phyloP scores from a whole-genome alignment of 2,113 vertebrate genomes.

The Perca flavescens region DNA sequence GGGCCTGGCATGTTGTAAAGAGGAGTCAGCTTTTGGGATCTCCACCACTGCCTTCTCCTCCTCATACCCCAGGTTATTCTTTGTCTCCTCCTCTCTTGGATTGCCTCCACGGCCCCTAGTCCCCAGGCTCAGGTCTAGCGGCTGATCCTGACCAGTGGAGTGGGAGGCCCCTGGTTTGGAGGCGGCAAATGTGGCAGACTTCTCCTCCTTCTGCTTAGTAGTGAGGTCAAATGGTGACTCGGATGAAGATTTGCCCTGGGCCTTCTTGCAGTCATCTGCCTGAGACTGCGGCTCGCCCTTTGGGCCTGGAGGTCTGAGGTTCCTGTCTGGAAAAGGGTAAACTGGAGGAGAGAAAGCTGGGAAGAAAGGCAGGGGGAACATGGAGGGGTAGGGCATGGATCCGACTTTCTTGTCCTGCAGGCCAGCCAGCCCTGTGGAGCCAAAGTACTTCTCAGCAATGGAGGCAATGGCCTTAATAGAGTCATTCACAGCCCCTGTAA shows the following conservation, averaged over 20 bases:
- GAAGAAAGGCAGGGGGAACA: conserved; percentile 99
- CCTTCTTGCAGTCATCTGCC: conserved; percentile 90
- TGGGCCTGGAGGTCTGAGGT: conserved; percentile 89
- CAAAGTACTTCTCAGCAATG: conserved; percentile 99
- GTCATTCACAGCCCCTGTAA: conserved; percentile 99
- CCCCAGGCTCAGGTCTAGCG: conserved; percentile 95
- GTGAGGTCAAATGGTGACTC: conserved; percentile 98
- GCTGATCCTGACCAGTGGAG: conserved; percentile 91
- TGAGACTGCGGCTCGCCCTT: conserved; percentile 93
- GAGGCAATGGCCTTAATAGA: conserved; percentile 99
- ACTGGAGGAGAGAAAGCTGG: conserved; percentile 97
- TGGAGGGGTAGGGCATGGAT: conserved; percentile 95
- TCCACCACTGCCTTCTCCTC: conserved; percentile 89
- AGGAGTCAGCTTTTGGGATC: conserved; percentile 88
- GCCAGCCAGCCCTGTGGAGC: conserved; percentile 95
- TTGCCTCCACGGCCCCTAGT: conserved; percentile 85
- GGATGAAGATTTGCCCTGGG: conserved; percentile 87
- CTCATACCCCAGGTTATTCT: conserved; percentile 89
- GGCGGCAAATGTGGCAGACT: conserved; percentile 82
- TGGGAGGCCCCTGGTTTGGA: conserved; percentile 85
- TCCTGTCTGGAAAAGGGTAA: conserved; percentile 97
- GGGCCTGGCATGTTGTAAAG: conserved; percentile 95
- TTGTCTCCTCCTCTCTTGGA: conserved; percentile 84
- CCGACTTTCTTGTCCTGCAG: conserved; percentile 97
- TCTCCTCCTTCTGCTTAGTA: conserved; percentile 95